Evolutionary conservation across 2,888 invertebrate genomes (phyloP), one percentile per base, ranked within the genome.

Genomic region (Drosophila setosimentum): DNA sequence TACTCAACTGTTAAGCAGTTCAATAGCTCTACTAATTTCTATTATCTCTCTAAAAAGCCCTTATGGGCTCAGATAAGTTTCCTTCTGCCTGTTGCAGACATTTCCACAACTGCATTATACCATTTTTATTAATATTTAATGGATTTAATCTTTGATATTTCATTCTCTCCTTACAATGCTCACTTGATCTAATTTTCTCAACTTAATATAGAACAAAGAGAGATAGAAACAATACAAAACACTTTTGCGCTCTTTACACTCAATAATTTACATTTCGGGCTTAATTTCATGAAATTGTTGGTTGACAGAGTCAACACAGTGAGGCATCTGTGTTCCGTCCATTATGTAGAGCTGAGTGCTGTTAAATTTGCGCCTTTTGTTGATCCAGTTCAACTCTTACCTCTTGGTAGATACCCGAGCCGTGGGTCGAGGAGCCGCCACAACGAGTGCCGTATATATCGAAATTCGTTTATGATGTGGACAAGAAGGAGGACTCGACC

Each of bases 371-470:
- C 11, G 33, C 60, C 80, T 74, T 87, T 91, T 57, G 58, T 50
- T 50, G 35, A 65, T 55, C 35, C 54, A 5, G 10, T 16, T 53
- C 21, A 27, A 33, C 33, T 33, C 16, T 33, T 8, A 24, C 8
- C 1, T 18, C 18, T 13, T 16, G 29, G n/a, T 76, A 86, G 90
- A 86, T 89, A 62, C 85, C 85, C 0, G 85, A 86, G 57, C 85
- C 85, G 0, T 97, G 97, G 97, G 96, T 96, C 4, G 96, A 96
- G 92, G 97, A 97, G 90, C 96, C 97, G 3, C 97, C 97, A 0
- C 95, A 95, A 42, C 94, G 96, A 60, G 95, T 96, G 16, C 94
- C 96, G 0, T 97, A 97, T 92, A 96, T 96, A 83, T 96, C 97
- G 1, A 94, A 95, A 40, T 96, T 96, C 91, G 91, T 92, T 33